Evolutionary conservation across 2,888 invertebrate genomes (phyloP).

Genomic region (Criorhina ranunculi): DNA sequence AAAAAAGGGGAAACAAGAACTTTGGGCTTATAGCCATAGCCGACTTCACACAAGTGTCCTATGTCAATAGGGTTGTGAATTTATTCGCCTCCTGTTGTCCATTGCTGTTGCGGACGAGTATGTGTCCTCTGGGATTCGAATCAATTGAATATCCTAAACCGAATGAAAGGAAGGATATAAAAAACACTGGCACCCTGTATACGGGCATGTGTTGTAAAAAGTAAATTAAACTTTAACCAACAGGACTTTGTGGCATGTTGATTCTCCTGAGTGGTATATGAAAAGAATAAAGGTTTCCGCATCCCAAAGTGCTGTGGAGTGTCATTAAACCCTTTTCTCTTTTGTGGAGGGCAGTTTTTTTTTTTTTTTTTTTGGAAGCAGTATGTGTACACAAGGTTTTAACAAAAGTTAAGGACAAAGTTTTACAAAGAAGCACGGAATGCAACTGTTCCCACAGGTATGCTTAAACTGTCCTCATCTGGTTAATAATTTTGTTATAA

Average conservation of each 20-base stretch:
- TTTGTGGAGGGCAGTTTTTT: not conserved
- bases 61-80: slow-evolving; percentile 40
- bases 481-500: too few species aligned
- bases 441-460: too few species aligned
- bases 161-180: not conserved
- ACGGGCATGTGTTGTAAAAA: slow-evolving; percentile 25
- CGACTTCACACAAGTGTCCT: slow-evolving; percentile 31
- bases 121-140: slow-evolving; percentile 29
- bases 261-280: not conserved
- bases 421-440: too few species aligned
- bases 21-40: not conserved
- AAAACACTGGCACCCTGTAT: slow-evolving; percentile 4
- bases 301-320: slow-evolving; percentile 5
- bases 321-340: not conserved
- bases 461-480: too few species aligned
- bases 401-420: not conserved
- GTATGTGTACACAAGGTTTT: not conserved
- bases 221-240: slow-evolving; percentile 44
- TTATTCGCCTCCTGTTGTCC: slow-evolving; percentile 26
- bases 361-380: not conserved
- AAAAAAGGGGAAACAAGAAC: slow-evolving; percentile 2
- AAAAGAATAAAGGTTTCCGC: too few species aligned
- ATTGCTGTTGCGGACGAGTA: not conserved
- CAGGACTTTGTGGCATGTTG: slow-evolving; percentile 50
- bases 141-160: slow-evolving; percentile 32